Base-by-base conservation (phyloP, 2,113 vertebrate species). In the Sigmodon hispidus region DNA sequence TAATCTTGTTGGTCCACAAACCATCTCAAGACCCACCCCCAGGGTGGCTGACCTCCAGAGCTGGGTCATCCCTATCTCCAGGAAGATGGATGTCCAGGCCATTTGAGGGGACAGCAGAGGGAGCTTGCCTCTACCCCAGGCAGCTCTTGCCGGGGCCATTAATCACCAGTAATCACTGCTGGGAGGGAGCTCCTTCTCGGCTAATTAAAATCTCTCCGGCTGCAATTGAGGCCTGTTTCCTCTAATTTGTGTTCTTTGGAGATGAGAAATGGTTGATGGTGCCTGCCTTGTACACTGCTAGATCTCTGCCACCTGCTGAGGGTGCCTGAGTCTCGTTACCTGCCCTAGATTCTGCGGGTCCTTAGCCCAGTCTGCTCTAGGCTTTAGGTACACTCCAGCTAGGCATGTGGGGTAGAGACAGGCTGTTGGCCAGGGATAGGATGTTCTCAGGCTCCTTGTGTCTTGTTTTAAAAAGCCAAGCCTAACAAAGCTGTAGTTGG, bases 121-220 rank as follows among this genome's bases (percentile, higher is more conserved):
- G 86, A 89, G 79, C 36, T 24, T 40, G 22, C 91, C 1, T 34
- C 79, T 87, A 65, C 93, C 70, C 80, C 73, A 80, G 92, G 92
- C 84, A 65, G 87, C 70, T 75, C 63, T 91, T 26, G 79, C 89
- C 29, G 16, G 93, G 87, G 21, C 73, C 93, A 94, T 97, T 94
- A 72, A 97, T 97, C 97, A 97, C 55, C 72, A n/a, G 2, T 95
- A 95, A 94, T 96, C 96, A 88, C 94, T 87, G 85, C 93, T 89
- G 92, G 92, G 94, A 96, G 90, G 94, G 95, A 97, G 92, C 29
- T 75, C 61, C 84, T 95, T 83, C 88, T 90, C 57, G 19, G 90
- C 95, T 97, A 95, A 97, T 97, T 98, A 96, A 97, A 96, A 94
- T 77, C 92, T 96, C 95, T 87, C 95, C 22, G 72, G 79, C 85